Conservation (phyloP, 2,888 invertebrate species). For the Pristionchus mayeri region DNA sequence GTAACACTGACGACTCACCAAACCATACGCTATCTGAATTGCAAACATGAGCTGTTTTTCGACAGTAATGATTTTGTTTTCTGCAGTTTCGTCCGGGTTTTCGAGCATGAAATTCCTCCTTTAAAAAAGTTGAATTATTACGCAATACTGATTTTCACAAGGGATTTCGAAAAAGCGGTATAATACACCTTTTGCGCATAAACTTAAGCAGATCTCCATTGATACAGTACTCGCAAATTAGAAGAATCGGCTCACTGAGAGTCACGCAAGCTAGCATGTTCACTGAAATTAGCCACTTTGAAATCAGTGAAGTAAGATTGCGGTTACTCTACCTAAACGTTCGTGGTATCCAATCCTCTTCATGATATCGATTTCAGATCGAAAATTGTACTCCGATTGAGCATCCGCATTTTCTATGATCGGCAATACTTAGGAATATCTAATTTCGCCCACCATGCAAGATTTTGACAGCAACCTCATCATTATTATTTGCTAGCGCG, state of each 20-base stretch:
- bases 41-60: conserved; percentile 26
- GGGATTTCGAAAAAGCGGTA: not conserved
- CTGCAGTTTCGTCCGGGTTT: not conserved
- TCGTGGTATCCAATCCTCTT: not conserved
- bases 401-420: not conserved
- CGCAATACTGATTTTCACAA: too few relatives aligned
- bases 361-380: not conserved
- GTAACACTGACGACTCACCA: too few relatives aligned
- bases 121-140: too few relatives aligned
- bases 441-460: conserved; percentile 8
- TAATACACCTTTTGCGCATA: not conserved
- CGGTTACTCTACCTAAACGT: too few relatives aligned
- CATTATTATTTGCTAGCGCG: not conserved
- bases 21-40: not conserved
- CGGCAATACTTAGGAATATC: too few relatives aligned
- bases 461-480: not conserved
- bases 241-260: not conserved
- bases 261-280: conserved; percentile 27
- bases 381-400: not conserved
- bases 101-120: not conserved
- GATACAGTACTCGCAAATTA: conserved; percentile 23
- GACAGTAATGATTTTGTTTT: not conserved
- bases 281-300: not conserved
- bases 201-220: conserved; percentile 21
- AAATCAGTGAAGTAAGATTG: too few relatives aligned